phyloP scores from a whole-genome alignment of 2,888 invertebrate species.

The Eremobia ochroleuca region DNA sequence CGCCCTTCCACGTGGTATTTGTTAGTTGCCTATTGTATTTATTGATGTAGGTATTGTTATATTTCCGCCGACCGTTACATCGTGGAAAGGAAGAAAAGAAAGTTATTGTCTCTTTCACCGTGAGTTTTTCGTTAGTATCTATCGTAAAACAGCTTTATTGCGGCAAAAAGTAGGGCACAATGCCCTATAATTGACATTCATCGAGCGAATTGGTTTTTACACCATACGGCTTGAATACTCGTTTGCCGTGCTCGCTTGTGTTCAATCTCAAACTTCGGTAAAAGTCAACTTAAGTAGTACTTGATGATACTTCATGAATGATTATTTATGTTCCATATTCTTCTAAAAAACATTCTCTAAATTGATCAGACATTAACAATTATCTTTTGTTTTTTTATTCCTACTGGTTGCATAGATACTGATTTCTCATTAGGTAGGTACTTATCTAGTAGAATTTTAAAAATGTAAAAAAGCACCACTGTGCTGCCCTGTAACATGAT shows the following conservation, averaged over 20 bases:
- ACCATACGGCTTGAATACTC: slow-evolving; percentile 12
- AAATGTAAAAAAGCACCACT: background rate
- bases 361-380: background rate
- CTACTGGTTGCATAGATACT: background rate
- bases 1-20: slow-evolving; percentile 56
- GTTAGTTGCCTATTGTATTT: slow-evolving; percentile 40
- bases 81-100: slow-evolving; percentile 51
- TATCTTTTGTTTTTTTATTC: background rate
- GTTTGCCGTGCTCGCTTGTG: slow-evolving; percentile 7
- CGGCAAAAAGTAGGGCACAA: slow-evolving; percentile 14
- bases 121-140: slow-evolving; percentile 16
- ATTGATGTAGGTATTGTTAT: slow-evolving; percentile 59
- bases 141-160: slow-evolving; percentile 13
- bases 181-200: slow-evolving; percentile 36
- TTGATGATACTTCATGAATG: background rate
- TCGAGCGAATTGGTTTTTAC: slow-evolving; percentile 18
- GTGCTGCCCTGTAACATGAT: background rate
- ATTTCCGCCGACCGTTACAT: slow-evolving; percentile 63
- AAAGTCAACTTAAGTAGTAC: background rate
- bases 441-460: background rate
- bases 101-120: slow-evolving; percentile 30
- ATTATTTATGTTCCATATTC: background rate
- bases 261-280: background rate
- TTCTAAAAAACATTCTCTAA: background rate
- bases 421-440: background rate